These are phyloP conservation scores for Argyrosomus japonicus DNA, from an alignment of 2,113 vertebrate genomes.

Conservation along the genomic window DNA sequence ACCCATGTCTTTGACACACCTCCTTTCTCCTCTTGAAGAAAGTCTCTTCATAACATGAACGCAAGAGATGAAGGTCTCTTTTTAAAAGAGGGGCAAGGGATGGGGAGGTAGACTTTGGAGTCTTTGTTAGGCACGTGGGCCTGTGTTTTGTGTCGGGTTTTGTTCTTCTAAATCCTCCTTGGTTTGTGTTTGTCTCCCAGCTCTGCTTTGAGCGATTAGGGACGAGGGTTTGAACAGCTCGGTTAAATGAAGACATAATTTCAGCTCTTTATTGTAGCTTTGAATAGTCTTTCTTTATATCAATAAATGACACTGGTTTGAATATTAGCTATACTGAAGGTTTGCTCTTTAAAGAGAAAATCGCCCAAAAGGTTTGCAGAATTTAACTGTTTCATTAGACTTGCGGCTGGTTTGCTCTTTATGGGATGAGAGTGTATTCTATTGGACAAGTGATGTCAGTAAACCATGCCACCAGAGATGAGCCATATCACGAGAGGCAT, in stretches of 20 bases:
- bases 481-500: conserved; percentile 82
- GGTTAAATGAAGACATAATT: conserved; percentile 71
- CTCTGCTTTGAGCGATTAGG: conserved; percentile 83
- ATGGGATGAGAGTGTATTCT: conserved; percentile 56
- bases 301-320: conserved; percentile 67
- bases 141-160: conserved; percentile 77
- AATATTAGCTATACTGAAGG: conserved; percentile 55
- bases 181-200: conserved; percentile 76
- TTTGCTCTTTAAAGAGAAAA: conserved; percentile 64
- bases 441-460: conserved; percentile 76
- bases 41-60: conserved; percentile 76
- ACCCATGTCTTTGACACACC: conserved; percentile 83
- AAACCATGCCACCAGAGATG: conserved; percentile 79
- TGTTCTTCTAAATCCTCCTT: conserved; percentile 82
- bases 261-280: conserved; percentile 69
- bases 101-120: conserved; percentile 79
- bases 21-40: conserved; percentile 75
- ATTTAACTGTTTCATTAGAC: conserved; percentile 37
- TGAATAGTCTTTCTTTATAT: conserved; percentile 69
- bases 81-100: conserved; percentile 73
- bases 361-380: conserved; percentile 28
- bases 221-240: conserved; percentile 66
- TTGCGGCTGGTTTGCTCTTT: conserved; percentile 45
- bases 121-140: conserved; percentile 78
- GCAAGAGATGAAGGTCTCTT: conserved; percentile 80